Base-by-base conservation (phyloP, 92 coral and sea anemone species). In the Zoanthus gigantus region DNA sequence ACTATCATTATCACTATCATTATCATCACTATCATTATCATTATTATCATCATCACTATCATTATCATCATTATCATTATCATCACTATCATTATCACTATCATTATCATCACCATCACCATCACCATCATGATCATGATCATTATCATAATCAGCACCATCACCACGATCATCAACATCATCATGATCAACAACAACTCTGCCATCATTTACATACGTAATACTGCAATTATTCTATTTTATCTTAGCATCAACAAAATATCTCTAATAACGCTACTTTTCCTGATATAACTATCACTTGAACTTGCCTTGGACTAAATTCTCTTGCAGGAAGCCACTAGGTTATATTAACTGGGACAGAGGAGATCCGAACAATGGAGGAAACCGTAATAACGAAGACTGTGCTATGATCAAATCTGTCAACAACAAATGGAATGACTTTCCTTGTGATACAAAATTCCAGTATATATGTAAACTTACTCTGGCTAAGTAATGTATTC, bases 311-410 rank as follows among this genome's bases (percentile, higher is more conserved):
- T 63, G n/a, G 42, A 17, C n/a, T n/a, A n/a, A n/a, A 53, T 16
- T 28, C 56, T 4, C 1, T 3, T 45, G 61, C 44, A 81, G 85
- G 75, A 81, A 74, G 44, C 60, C 72, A 16, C 42, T 81, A 47
- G 57, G 44, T 37, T 81, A 44, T 73, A 66, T n/a, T 29, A 81
- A 81, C 46, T 81, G 85, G 85, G 85, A 68, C 58, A 81, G 63
- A 37, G 85, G 85, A 0, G 85, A 81, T 37, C 85, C 85, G 1
- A 81, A 81, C 10, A 73, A 81, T 81, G 85, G 85, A 71, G 85
- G 85, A 2, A 2, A 14, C 4, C 45, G 45, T 11, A 34, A 66
- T 16, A 81, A 81, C 74, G 85, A 81, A 46, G 85, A 81, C 85
- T 81, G 85, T 13, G 75, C 85, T 13, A 81, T 81, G 85, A 66